Base-by-base conservation (phyloP, 2,888 invertebrate genomes). In the Mayetiola destructor region DNA sequence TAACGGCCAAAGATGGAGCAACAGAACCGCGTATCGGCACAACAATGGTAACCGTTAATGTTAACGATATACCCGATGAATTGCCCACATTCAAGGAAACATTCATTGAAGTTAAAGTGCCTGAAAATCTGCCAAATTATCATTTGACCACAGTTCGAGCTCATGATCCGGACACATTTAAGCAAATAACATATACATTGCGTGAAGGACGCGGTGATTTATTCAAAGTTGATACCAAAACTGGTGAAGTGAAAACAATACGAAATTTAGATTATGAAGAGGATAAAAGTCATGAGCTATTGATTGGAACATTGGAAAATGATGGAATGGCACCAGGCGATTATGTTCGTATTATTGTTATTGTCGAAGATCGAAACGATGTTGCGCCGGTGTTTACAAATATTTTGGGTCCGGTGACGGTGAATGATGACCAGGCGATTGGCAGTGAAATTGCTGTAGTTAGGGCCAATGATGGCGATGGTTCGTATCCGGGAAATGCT, bases 1-100 rank as follows among this genome's bases (percentile, higher is more conserved):
- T 92, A 9, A 91, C 90, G 0, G 92, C 92, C 1, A 84, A 81
- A 67, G 93, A 93, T 67, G 88, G 88, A 20, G 92, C 89, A 0
- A 80, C 85, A 1, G 89, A 91, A 75, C 83, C 86, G 3, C 78
- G 91, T 14, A 75, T 91, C 36, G 89, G 90, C 2, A 91, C 92
- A 0, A 89, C 91, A 0, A 88, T 88, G 1, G 88, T 92, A 10
- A 84, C 88, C 0, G 82, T 93, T 1, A 75, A 77, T 63, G 88
- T 92, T 0, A 75, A 81, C 56, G 92, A 93, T 67, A 75, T 85
- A 0, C 69, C 69, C 1, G 93, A 93, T 67, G 91, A 92, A 69
- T 76, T 82, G 37, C 92, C 92, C 0, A 75, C 84, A 53, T 93
- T 93, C 69, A 75, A 76, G 56, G 80, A 83, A 61, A 73, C 80